Conservation (phyloP, 2,797 vertebrate species). For the Catostomus latipinnis region DNA sequence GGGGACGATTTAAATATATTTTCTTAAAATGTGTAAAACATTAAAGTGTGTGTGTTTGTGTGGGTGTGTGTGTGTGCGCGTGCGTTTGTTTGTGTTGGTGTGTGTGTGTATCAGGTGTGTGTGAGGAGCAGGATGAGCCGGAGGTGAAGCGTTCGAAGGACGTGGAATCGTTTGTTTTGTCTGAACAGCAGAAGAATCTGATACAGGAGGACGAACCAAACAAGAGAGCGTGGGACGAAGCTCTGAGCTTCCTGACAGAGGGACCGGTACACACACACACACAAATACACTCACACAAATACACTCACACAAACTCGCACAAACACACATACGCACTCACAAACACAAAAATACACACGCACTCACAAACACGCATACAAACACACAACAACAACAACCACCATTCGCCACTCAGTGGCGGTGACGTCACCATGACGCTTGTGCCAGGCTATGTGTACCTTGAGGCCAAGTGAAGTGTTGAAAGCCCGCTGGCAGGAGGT, state of each 20-base stretch:
- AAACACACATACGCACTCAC: not conserved
- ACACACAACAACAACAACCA: no score
- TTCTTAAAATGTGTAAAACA: no score
- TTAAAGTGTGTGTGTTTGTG: not conserved
- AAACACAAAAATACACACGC: not conserved
- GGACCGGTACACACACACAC: conserved; percentile 84
- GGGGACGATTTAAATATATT: not conserved
- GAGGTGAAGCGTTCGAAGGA: conserved; percentile 85
- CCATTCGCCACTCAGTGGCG: no score
- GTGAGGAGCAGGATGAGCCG: conserved; percentile 65
- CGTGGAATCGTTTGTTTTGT: conserved; percentile 90
- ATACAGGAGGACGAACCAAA: conserved; percentile 92
- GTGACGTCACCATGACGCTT: no score
- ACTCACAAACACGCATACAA: no score
- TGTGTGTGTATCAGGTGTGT: conserved; percentile 51
- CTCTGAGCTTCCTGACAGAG: conserved; percentile 88
- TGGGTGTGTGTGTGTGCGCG: conserved; percentile 48
- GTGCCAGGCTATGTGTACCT: no score
- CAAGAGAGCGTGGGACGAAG: conserved; percentile 97
- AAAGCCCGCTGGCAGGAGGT: no score
- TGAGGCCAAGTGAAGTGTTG: no score
- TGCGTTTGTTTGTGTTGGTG: conserved; percentile 8
- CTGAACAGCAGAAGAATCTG: conserved; percentile 87
- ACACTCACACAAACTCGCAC: not conserved
- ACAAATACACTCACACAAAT: conserved; percentile 17